Evolutionary conservation across 2,113 vertebrate species (phyloP).

Genomic region (Paradisaea rubra): DNA sequence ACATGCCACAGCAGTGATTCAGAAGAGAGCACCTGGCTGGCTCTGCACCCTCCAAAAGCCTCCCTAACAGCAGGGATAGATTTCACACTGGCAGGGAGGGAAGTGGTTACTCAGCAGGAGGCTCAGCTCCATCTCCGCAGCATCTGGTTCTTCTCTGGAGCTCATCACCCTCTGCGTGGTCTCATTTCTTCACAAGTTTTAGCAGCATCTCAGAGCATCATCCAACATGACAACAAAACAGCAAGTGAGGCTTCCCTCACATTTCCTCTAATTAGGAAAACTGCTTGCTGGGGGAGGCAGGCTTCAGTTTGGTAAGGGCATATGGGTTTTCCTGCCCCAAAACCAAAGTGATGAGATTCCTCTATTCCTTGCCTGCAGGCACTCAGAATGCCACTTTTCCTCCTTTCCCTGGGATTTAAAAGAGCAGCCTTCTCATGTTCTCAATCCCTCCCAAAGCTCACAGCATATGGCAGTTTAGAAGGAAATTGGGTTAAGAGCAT

Average conservation of each 20-base stretch:
- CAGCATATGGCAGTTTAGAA: constrained; percentile 23
- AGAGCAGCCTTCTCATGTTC: constrained; percentile 14
- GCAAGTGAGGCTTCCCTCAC: background rate
- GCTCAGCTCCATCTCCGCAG: background rate
- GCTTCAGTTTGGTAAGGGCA: background rate
- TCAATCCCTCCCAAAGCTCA: constrained; percentile 42
- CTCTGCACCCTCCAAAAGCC: background rate
- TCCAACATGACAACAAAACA: background rate
- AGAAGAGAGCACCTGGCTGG: background rate
- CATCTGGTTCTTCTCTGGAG: background rate
- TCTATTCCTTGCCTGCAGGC: background rate
- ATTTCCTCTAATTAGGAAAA: background rate
- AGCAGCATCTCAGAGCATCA: background rate
- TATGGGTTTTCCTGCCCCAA: background rate
- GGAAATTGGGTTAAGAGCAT: constrained; percentile 40
- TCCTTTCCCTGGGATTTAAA: background rate
- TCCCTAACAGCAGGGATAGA: background rate
- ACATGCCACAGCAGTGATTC: background rate
- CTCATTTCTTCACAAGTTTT: background rate
- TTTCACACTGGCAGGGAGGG: background rate
- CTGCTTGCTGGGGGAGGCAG: background rate
- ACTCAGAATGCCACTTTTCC: background rate
- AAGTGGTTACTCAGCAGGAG: background rate
- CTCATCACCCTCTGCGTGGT: background rate
- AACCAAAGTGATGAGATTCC: background rate